These are phyloP conservation scores for Autographa gamma DNA, from an alignment of 2,888 invertebrate species.

Conservation along the genomic window DNA sequence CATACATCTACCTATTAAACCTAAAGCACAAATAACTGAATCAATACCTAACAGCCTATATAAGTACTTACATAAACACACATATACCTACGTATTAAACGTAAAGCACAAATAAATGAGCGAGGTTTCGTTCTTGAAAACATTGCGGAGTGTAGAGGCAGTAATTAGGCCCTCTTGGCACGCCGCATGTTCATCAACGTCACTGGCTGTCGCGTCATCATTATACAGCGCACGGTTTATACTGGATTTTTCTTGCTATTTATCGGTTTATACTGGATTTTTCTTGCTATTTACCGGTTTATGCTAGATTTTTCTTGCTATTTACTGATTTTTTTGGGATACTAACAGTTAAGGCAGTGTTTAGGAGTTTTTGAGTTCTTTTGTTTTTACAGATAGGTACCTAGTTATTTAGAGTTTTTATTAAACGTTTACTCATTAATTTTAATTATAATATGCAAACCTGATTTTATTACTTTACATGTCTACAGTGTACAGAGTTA, in stretches of 20 bases:
- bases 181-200: constrained; percentile 71
- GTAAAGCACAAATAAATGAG: constrained; percentile 48
- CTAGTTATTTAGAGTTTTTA: too few relatives aligned
- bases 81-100: neutral
- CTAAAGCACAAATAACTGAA: constrained; percentile 47
- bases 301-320: too few relatives aligned
- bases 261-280: neutral
- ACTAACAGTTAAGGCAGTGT: too few relatives aligned
- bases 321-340: too few relatives aligned
- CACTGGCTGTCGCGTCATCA: constrained; percentile 51
- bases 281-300: too few relatives aligned
- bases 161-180: constrained; percentile 74
- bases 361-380: too few relatives aligned
- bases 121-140: constrained; percentile 51
- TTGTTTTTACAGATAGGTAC: too few relatives aligned
- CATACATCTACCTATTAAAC: neutral
- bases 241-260: constrained; percentile 2
- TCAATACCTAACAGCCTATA: neutral
- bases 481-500: too few relatives aligned
- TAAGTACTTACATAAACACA: constrained; percentile 10
- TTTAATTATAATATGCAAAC: too few relatives aligned
- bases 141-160: constrained; percentile 60
- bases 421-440: too few relatives aligned
- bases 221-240: constrained; percentile 8
- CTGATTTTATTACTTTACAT: too few relatives aligned